Evolutionary conservation across 2,113 vertebrate genomes (phyloP), one percentile per base, ranked within the genome.

Genomic region (Muscicapa adusta): DNA sequence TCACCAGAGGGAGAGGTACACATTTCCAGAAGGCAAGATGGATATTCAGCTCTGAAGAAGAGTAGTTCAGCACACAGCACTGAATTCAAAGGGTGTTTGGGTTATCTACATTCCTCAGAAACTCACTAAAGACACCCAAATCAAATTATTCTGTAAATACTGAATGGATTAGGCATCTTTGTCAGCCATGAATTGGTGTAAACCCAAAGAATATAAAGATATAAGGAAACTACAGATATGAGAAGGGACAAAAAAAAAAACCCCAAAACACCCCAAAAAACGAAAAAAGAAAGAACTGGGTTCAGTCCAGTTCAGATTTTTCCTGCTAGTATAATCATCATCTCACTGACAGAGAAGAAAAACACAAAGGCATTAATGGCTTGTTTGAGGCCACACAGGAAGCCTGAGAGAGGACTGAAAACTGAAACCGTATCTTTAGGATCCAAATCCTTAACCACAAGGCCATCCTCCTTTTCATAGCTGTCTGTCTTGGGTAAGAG

Each of bases 331-430:
- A 88, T 74, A 93, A 96, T 93, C 82, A 90, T 82, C 82, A 29
- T 96, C 82, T 96, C 81, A 96, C 78, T 94, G 95, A 96, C 91
- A 90, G 85, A 85, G 78, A 94, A 96, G 82, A 83, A 91, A 96
- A 94, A 91, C 91, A 95, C 88, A 97, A 96, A 96, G 80, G 90
- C 93, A 93, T 96, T 96, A 96, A 94, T 86, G 90, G 75, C 60
- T 96, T 95, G 75, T 90, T 80, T 94, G 93, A 92, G 95, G 90
- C 95, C 94, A 96, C 93, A 95, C 96, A 96, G 92, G 94, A 97
- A 97, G 93, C 92, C 75, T 92, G 82, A 88, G 95, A 93, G 88
- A 77, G 79, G 53, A 53, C 28, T 91, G 85, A 78, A 94, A 97
- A 91, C 88, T 74, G 68, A 93, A 89, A 94, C 53, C 0, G 0